These are phyloP conservation scores for Apodemus sylvaticus DNA, from an alignment of 2,113 vertebrate genomes.

Conservation along the genomic window DNA sequence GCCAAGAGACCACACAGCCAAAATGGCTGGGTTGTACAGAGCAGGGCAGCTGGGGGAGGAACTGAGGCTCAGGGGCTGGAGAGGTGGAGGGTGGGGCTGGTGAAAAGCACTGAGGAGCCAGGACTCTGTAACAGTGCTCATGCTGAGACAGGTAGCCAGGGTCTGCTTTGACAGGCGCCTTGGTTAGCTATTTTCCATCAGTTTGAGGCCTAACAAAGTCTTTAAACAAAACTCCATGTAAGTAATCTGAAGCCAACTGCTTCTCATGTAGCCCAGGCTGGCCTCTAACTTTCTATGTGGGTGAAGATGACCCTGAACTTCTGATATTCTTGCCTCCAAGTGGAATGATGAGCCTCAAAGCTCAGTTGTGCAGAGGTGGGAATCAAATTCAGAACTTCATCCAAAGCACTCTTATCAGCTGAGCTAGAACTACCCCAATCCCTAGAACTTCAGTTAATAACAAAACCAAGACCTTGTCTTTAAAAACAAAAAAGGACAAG, in stretches of 20 bases:
- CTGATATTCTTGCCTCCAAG: neutral
- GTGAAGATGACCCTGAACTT: neutral
- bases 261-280: neutral
- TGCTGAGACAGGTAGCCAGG: neutral
- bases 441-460: neutral
- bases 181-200: neutral
- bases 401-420: neutral
- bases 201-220: neutral
- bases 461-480: neutral
- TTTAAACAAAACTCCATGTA: conserved; percentile 10
- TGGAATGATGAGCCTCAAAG: neutral
- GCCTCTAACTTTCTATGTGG: neutral
- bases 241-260: conserved; percentile 22
- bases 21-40: neutral
- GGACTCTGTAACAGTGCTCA: neutral
- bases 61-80: neutral
- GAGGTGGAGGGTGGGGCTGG: neutral
- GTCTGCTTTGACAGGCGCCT: neutral
- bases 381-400: neutral
- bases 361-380: neutral
- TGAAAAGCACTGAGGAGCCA: neutral
- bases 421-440: neutral
- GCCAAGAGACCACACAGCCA: neutral
- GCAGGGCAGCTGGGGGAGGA: neutral
- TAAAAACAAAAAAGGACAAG: neutral